These are phyloP conservation scores for Thalpophila matura DNA, from an alignment of 2,888 invertebrate genomes.

Conservation along the genomic window DNA sequence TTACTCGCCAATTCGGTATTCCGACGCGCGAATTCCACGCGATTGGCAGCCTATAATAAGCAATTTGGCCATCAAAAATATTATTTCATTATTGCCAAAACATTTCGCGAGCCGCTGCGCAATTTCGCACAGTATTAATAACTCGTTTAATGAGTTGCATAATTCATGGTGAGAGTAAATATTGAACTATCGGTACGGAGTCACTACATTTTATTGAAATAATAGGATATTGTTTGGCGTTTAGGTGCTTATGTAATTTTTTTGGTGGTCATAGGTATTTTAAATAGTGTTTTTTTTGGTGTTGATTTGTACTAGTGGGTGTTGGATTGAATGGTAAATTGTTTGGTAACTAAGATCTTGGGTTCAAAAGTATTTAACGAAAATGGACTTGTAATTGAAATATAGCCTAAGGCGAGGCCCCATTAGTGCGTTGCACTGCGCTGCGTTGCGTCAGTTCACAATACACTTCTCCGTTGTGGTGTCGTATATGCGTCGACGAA, in stretches of 20 bases:
- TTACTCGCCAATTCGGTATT: slow-evolving; percentile 17
- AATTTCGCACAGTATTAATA: slow-evolving; percentile 63
- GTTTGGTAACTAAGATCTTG: no score
- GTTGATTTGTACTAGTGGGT: no score
- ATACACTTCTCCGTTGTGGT: no score
- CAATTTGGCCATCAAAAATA: slow-evolving; percentile 58
- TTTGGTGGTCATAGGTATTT: no score
- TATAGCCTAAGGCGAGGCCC: no score
- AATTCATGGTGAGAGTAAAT: slow-evolving; percentile 58
- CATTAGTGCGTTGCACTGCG: no score
- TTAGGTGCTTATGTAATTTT: neutral
- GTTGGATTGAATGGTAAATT: no score
- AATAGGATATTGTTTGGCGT: slow-evolving; percentile 6
- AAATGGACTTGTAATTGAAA: no score
- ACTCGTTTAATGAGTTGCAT: slow-evolving; percentile 65
- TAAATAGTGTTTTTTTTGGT: no score
- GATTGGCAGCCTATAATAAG: slow-evolving; percentile 46
- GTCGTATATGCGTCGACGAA: no score
- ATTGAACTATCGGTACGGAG: slow-evolving; percentile 48
- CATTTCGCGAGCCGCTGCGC: slow-evolving; percentile 51
- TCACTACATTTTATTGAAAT: slow-evolving; percentile 25
- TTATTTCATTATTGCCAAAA: slow-evolving; percentile 60
- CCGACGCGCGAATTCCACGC: slow-evolving; percentile 17
- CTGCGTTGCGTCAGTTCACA: no score
- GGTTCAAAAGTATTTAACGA: no score